Conservation (phyloP, 1,140 invertebrate species). For the Drosophila virilis region DNA sequence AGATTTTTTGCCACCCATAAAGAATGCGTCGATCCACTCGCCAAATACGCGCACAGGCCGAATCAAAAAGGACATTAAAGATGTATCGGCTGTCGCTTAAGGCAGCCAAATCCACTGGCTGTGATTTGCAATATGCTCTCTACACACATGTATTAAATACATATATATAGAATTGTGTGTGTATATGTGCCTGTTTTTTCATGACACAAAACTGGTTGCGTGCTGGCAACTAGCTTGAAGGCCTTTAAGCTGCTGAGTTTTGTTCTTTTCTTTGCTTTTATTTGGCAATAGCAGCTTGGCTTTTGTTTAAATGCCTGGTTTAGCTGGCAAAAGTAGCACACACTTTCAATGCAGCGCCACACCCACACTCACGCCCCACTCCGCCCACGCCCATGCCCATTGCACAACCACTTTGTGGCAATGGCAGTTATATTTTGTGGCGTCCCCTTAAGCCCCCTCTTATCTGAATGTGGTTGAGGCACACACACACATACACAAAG, state of each 20-base stretch:
- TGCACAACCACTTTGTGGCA: too few relatives aligned
- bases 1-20: slow-evolving; percentile 4
- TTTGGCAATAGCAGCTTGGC: not conserved
- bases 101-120: slow-evolving; percentile 2
- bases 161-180: not conserved
- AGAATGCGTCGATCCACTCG: slow-evolving; percentile 11
- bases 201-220: not conserved
- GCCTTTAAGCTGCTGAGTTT: not conserved
- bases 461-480: not conserved
- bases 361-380: too few relatives aligned
- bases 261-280: not conserved
- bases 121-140: slow-evolving; percentile 15
- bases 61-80: slow-evolving; percentile 5
- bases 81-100: slow-evolving; percentile 7
- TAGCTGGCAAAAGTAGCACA: not conserved
- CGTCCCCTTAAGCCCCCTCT: too few relatives aligned
- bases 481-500: not conserved
- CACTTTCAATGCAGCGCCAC: not conserved
- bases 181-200: not conserved
- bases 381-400: too few relatives aligned
- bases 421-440: too few relatives aligned
- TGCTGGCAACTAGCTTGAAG: slow-evolving; percentile 5
- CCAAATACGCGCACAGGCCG: slow-evolving; percentile 4
- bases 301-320: not conserved
- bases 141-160: not conserved